Conservation (phyloP, 2,797 vertebrate genomes). For the Macropodus opercularis region DNA sequence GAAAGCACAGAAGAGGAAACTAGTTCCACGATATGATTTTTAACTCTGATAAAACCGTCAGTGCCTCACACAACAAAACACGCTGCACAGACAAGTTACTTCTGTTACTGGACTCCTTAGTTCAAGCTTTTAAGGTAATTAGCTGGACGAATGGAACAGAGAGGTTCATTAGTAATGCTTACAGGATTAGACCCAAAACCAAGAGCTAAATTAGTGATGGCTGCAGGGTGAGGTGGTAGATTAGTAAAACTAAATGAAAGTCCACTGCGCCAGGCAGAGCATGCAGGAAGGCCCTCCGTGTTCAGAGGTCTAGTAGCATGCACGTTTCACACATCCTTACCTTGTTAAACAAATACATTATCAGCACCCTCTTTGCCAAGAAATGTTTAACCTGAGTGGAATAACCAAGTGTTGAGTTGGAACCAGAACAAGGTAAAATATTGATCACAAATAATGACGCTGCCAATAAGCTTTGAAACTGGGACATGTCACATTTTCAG, state of each 20-base stretch:
- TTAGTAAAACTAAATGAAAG: slow-evolving; percentile 4
- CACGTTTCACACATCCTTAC: slow-evolving; percentile 80
- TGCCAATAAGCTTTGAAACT: not conserved
- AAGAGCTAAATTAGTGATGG: slow-evolving; percentile 43
- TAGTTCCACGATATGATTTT: not conserved
- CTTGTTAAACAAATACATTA: slow-evolving; percentile 98
- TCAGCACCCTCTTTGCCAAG: slow-evolving; percentile 90
- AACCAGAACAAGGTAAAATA: slow-evolving; percentile 15
- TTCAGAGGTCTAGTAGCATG: slow-evolving; percentile 33
- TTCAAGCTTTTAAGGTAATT: slow-evolving; percentile 49
- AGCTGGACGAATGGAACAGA: slow-evolving; percentile 40
- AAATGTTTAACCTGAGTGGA: slow-evolving; percentile 90
- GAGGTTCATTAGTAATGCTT: not conserved
- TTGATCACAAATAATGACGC: slow-evolving; percentile 3
- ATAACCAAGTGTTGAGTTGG: slow-evolving; percentile 56
- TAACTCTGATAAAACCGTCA: not conserved
- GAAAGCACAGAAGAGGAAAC: slow-evolving; percentile 22
- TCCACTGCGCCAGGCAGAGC: slow-evolving; percentile 22
- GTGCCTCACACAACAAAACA: too few relatives aligned
- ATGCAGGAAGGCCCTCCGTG: slow-evolving; percentile 44
- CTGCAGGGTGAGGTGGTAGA: slow-evolving; percentile 20
- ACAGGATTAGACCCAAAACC: slow-evolving; percentile 21
- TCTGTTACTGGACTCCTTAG: slow-evolving; percentile 28
- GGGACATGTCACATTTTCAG: not conserved
- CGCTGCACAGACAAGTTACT: too few relatives aligned